Base-by-base conservation (phyloP, 2,113 vertebrate genomes). In the Sturnus vulgaris region DNA sequence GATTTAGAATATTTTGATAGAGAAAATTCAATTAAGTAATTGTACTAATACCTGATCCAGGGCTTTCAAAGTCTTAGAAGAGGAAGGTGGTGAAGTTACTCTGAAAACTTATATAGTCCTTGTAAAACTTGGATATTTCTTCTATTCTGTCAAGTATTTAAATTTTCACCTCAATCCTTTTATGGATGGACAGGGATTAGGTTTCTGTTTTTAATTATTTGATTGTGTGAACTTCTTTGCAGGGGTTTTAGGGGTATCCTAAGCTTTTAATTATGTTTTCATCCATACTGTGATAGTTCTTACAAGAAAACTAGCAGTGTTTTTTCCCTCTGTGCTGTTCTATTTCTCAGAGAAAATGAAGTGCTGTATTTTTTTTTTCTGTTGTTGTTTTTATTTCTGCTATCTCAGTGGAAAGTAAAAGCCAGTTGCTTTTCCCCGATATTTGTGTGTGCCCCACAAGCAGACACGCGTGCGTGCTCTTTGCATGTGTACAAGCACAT, bases 381-480 rank as follows among this genome's bases (percentile, higher is more conserved):
- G 6, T 12, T 14, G 23, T 23, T 14, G 44, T 22, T 85, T 84
- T 81, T 81, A 49, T 61, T 86, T 56, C 53, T 79, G 52, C 27
- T 83, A 75, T 81, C 42, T 8, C 59, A 90, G 90, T 77, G 78
- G 87, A 91, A 97, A 97, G 94, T 25, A 68, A 73, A 83, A 75
- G 35, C 76, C 25, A 68, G 37, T 57, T 0, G 0, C 65, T 85
- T 65, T 27, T 4, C 46, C 49, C 52, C 18, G 13, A 1, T 33
- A 1, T 70, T 46, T 50, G 52, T 78, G 52, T 50, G 77, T 70
- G 63, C 82, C 21, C 50, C 80, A 13, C 75, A 61, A 63, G 28
- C 28, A 47, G 61, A 21, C 72, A 52, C 16, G 19, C 46, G 68
- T 53, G 55, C 87, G 4, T 5, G 2, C 65, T 71, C 57, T 24